A percentile compares a stretch with the other conserved stretches of the same genome.
phyloP scores from a whole-genome alignment of 2,113 vertebrate genomes.

The Onychostoma macrolepis region DNA sequence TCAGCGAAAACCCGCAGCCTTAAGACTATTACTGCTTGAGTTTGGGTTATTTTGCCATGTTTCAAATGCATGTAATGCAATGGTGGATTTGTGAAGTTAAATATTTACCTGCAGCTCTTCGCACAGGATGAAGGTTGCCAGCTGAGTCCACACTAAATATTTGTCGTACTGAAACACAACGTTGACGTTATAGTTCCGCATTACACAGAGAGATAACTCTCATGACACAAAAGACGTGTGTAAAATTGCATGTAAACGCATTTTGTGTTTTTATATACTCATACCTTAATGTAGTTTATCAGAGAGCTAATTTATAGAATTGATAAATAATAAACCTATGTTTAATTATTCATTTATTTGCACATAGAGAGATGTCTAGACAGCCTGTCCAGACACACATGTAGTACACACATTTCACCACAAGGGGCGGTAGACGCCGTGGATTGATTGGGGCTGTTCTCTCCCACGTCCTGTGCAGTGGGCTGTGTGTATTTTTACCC shows the following conservation, averaged over 20 bases:
- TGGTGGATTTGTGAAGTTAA: not conserved
- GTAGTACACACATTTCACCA: conserved; percentile 35
- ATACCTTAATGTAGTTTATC: not conserved
- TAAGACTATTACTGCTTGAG: not conserved
- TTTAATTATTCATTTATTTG: not conserved
- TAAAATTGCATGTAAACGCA: not conserved
- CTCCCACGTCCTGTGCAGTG: not conserved
- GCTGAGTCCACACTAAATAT: conserved; percentile 54
- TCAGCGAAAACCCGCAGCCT: not conserved
- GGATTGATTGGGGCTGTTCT: not conserved
- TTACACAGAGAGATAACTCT: not conserved
- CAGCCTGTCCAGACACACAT: conserved; percentile 2
- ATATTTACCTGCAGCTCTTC: conserved; percentile 55
- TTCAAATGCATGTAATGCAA: not conserved
- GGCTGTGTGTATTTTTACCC: not conserved
- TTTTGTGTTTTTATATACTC: not conserved
- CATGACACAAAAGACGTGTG: not conserved
- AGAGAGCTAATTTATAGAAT: not conserved
- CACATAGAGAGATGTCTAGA: not conserved
- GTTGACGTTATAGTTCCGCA: conserved; percentile 51
- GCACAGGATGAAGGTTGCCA: conserved; percentile 58
- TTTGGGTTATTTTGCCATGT: not conserved
- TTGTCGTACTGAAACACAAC: conserved; percentile 46
- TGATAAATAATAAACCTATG: not conserved
- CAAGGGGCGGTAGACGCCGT: conserved; percentile 42